These are phyloP conservation scores for Zaprionus ghesquierei DNA, from an alignment of 1,140 invertebrate species.

Conservation along the genomic window DNA sequence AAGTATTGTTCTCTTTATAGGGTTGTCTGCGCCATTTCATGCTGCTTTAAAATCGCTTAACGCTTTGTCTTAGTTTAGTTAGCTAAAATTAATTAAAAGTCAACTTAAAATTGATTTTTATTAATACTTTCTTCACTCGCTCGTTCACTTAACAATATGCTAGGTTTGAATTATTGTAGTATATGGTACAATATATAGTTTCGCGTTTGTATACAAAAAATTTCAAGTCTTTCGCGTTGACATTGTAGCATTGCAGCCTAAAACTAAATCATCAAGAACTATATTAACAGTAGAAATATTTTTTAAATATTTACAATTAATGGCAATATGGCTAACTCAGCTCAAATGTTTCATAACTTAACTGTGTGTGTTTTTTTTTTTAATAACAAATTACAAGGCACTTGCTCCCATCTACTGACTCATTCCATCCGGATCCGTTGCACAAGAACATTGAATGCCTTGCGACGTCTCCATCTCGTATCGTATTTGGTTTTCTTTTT, in stretches of 20 bases:
- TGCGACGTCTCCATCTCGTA: constrained; percentile 24
- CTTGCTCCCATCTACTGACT: constrained; percentile 16
- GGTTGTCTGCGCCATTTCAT: too few species aligned
- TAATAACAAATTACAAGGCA: constrained; percentile 50
- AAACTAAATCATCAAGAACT: constrained; percentile 41
- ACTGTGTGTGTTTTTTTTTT: too few species aligned
- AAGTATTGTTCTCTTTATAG: too few species aligned
- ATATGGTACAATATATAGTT: constrained; percentile 15
- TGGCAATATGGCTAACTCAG: constrained; percentile 54
- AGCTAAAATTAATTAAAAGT: too few species aligned
- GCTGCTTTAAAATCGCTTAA: too few species aligned
- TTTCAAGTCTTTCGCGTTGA: constrained; percentile 65
- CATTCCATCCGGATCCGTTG: constrained; percentile 26
- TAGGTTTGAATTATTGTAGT: constrained; percentile 26
- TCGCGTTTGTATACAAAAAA: constrained; percentile 46
- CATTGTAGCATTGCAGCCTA: constrained; percentile 38
- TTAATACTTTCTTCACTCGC: constrained; percentile 44
- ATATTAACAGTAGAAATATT: constrained; percentile 47
- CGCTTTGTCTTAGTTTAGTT: too few species aligned
- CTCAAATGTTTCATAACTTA: constrained; percentile 37
- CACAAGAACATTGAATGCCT: constrained; percentile 52
- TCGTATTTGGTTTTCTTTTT: constrained; percentile 52
- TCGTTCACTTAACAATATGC: constrained; percentile 8
- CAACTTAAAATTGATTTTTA: constrained; percentile 21
- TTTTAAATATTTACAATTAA: constrained; percentile 76